These are phyloP conservation scores for Oophaga sylvatica DNA, from an alignment of 2,797 vertebrate genomes.

Conservation along the genomic window DNA sequence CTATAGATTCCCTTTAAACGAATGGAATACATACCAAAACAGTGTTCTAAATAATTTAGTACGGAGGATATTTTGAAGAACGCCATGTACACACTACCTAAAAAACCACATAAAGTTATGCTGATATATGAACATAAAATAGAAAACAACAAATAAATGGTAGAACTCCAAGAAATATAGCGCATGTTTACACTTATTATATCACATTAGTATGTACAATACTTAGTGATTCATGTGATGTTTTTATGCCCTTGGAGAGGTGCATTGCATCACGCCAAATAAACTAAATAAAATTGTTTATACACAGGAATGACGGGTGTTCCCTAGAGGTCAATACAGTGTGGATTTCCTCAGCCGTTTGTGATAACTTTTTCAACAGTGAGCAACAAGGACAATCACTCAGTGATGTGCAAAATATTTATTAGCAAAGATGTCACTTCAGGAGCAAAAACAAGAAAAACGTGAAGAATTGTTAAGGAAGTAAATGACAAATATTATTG, in stretches of 20 bases:
- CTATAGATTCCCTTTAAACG: not conserved
- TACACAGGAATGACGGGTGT: constrained; percentile 22
- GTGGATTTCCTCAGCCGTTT: constrained; percentile 26
- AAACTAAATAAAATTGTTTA: constrained; percentile 32
- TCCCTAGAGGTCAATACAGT: constrained; percentile 39
- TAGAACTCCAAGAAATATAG: not conserved
- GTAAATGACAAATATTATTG: not conserved
- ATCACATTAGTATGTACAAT: constrained; percentile 7
- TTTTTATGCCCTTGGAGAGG: constrained; percentile 44
- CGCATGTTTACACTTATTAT: not conserved
- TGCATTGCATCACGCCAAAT: constrained; percentile 23
- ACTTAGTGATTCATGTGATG: constrained; percentile 37
- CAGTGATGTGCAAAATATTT: constrained; percentile 35
- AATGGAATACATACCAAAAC: not conserved
- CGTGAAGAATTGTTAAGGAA: not conserved
- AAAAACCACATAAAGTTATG: not conserved
- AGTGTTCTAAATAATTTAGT: not conserved
- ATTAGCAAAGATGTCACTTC: constrained; percentile 9
- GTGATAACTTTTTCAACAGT: not conserved
- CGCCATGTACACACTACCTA: not conserved
- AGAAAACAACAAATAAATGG: not conserved
- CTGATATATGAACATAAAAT: not conserved
- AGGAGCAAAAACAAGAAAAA: constrained; percentile 19
- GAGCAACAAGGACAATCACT: not conserved
- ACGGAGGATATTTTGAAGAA: not conserved